Percentiles rank a stretch among this genome's conserved stretches.
Conservation (phyloP, 1,140 invertebrate genomes). For the Papilio glaucus region DNA sequence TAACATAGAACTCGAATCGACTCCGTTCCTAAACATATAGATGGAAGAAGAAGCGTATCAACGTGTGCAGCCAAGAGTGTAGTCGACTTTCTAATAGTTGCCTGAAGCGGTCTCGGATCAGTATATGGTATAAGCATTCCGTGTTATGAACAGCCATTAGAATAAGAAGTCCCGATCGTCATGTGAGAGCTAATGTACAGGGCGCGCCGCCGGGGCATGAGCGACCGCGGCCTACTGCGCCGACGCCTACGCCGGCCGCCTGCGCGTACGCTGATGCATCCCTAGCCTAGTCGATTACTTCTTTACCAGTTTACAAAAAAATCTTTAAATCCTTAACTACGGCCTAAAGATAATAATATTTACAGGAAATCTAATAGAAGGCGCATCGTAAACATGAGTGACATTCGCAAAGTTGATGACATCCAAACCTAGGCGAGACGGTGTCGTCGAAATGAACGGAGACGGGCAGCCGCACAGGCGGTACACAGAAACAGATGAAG, state of each 20-base stretch:
- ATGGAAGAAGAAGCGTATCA: slow-evolving; percentile 80
- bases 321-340: slow-evolving; percentile 56
- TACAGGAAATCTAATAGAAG: slow-evolving; percentile 82
- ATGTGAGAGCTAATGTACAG: slow-evolving; percentile 62
- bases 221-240: slow-evolving; percentile 61
- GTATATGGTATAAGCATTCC: slow-evolving; percentile 79
- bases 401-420: slow-evolving; percentile 79
- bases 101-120: slow-evolving; percentile 74
- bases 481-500: slow-evolving; percentile 82
- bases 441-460: slow-evolving; percentile 79
- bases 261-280: slow-evolving; percentile 43
- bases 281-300: slow-evolving; percentile 47
- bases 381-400: slow-evolving; percentile 79
- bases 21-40: slow-evolving; percentile 77
- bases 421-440: slow-evolving; percentile 74
- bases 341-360: slow-evolving; percentile 71
- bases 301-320: slow-evolving; percentile 47
- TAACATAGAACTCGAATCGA: slow-evolving; percentile 69
- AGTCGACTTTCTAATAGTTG: slow-evolving; percentile 81
- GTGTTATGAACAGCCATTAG: slow-evolving; percentile 79
- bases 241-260: slow-evolving; percentile 43
- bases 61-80: slow-evolving; percentile 82
- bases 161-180: slow-evolving; percentile 60
- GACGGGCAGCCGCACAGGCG: slow-evolving; percentile 77
- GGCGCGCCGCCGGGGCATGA: slow-evolving; percentile 60